phyloP scores from a whole-genome alignment of 2,888 invertebrate species.

The Limnephilus auricula region DNA sequence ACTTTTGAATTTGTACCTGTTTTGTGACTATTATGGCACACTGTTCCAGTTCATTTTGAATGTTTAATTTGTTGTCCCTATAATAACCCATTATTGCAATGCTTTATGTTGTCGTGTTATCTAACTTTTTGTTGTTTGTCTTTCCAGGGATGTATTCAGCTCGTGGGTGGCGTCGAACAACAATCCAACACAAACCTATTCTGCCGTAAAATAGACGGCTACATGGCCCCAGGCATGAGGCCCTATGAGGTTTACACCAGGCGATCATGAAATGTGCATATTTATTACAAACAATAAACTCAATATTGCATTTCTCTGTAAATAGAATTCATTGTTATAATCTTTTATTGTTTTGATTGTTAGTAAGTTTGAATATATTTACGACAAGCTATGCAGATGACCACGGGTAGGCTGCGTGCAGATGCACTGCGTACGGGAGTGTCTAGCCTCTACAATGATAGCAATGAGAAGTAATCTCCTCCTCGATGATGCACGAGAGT shows the following conservation, averaged over 20 bases:
- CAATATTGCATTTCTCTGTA: constrained; percentile 64
- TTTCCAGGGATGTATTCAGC: constrained; percentile 90
- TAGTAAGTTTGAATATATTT: constrained; percentile 53
- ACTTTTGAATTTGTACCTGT: background rate
- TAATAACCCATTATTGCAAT: background rate
- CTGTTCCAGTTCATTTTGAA: background rate
- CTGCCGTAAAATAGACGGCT: constrained; percentile 84
- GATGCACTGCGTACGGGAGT: background rate
- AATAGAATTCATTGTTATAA: constrained; percentile 58
- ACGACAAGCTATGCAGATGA: constrained; percentile 22
- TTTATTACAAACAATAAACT: constrained; percentile 53
- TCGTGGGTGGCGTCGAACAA: constrained; percentile 93
- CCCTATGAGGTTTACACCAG: constrained; percentile 22
- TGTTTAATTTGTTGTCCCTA: background rate
- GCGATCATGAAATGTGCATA: constrained; percentile 57
- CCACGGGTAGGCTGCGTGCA: background rate
- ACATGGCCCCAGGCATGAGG: constrained; percentile 26
- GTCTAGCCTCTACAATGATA: constrained; percentile 16
- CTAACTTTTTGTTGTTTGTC: background rate
- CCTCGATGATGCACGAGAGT: constrained; percentile 12
- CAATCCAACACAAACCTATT: constrained; percentile 87
- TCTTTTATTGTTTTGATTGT: constrained; percentile 57
- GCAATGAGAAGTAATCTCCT: constrained; percentile 25
- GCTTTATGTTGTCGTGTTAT: background rate
- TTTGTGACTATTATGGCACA: background rate